Evolutionary conservation across 2,113 vertebrate species (phyloP), one percentile per base, ranked within the genome.

Genomic region (Passer domesticus): DNA sequence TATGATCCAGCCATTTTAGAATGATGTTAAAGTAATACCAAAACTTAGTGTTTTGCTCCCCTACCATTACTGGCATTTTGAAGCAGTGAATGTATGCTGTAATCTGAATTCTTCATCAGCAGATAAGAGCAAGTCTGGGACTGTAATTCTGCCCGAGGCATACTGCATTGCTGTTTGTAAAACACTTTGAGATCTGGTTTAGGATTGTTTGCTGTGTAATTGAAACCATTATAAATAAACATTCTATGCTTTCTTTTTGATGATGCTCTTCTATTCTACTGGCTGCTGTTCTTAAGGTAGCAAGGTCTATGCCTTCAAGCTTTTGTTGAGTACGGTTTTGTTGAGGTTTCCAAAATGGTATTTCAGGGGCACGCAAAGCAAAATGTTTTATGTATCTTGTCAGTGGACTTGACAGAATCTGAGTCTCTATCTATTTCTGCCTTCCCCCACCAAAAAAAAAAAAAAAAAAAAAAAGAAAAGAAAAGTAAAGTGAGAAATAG

Each of bases 221-320:
- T 52, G 39, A 89, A 86, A 75, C 39, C 52, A 50, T 43, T 83
- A 59, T 44, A 90, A 95, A 94, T 94, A 95, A 96, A 97, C 52
- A 44, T 63, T 90, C 41, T 66, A 5, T 90, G 37, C 81, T 93
- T 77, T 66, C 33, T 78, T 94, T 94, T 89, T 81, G 69, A 70
- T 74, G 3, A 39, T 66, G 39, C 24, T 90, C 31, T 93, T 92
- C 43, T 93, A 15, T 88, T 94, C 59, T 50, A 33, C 50, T 92
- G n/a, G 15, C 25, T 68, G 44, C 39, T 77, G 39, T 76, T 87
- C 30, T 66, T 88, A 47, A 87, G 49, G 22, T 85, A 53, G 70
- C 31, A 72, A 79, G 31, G 60, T 80, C 19, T 77, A 13, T 30
- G 4, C 0, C 31, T 93, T 85, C 44, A 87, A 3, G n/a, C 28